phyloP scores from a whole-genome alignment of 1,140 invertebrate genomes.

The Polyergus mexicanus region DNA sequence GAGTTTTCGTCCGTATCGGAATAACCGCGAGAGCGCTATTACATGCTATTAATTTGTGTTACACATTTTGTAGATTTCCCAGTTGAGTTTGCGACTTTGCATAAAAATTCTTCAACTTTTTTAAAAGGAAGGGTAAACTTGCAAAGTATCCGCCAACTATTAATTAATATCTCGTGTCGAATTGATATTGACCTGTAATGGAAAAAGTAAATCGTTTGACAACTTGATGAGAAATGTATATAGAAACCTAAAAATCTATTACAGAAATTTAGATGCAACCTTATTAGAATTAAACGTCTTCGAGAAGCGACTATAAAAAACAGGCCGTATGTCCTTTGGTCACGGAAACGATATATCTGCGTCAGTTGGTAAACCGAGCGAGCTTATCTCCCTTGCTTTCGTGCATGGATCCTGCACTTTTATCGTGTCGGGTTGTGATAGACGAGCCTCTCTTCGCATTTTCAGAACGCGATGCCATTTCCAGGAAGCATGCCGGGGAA shows the following conservation, averaged over 20 bases:
- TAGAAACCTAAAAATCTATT: neutral
- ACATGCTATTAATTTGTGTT: neutral
- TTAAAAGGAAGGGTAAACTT: neutral
- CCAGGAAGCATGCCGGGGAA: constrained; percentile 46
- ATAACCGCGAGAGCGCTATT: neutral
- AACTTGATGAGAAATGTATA: neutral
- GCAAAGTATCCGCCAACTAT: neutral
- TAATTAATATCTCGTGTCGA: too few species aligned
- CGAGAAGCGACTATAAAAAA: constrained; percentile 8
- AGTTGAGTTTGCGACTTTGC: neutral
- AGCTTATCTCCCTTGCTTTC: constrained; percentile 56
- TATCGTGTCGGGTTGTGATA: constrained; percentile 46
- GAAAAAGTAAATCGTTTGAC: neutral
- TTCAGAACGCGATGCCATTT: constrained; percentile 53
- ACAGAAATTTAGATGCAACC: neutral
- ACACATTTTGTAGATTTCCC: neutral
- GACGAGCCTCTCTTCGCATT: constrained; percentile 47
- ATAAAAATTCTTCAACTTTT: neutral
- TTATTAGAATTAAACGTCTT: constrained; percentile 15
- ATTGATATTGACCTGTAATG: neutral
- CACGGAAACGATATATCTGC: constrained; percentile 48
- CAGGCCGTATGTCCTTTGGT: neutral
- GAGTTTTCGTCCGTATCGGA: neutral
- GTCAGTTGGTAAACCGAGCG: constrained; percentile 30
- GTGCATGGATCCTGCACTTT: constrained; percentile 36